Percentiles rank a stretch among this genome's conserved stretches.
Conservation (phyloP, 1,140 invertebrate genomes). For the Lasioglossum baleicum region DNA sequence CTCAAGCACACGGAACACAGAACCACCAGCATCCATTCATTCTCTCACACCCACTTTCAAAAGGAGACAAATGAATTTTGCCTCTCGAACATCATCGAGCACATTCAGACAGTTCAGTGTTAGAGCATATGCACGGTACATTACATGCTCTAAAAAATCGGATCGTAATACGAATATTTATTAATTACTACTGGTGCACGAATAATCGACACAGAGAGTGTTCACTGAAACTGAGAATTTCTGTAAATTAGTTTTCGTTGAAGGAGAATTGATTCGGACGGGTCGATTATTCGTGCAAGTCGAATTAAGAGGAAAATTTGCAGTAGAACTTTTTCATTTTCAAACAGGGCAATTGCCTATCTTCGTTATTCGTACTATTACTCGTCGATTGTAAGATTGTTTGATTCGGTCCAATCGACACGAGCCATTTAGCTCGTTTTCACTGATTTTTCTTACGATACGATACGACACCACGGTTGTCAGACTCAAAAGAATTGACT, state of each 20-base stretch:
- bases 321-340: constrained; percentile 77
- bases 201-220: constrained; percentile 58
- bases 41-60: constrained; percentile 45
- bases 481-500: constrained; percentile 34
- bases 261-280: not conserved
- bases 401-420: constrained; percentile 9
- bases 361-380: constrained; percentile 27
- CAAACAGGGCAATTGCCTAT: constrained; percentile 61
- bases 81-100: constrained; percentile 25
- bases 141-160: constrained; percentile 78
- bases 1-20: constrained; percentile 30
- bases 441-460: constrained; percentile 26
- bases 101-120: constrained; percentile 72
- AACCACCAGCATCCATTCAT: constrained; percentile 6
- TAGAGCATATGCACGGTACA: constrained; percentile 77
- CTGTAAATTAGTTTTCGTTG: too few relatives aligned
- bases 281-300: constrained; percentile 69
- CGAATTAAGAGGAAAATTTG: constrained; percentile 77
- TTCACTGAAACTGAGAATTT: too few relatives aligned
- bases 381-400: constrained; percentile 20
- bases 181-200: constrained; percentile 73
- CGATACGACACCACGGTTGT: constrained; percentile 34
- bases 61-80: not conserved
- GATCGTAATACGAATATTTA: constrained; percentile 75
- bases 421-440: constrained; percentile 22